Percentiles rank a stretch among this genome's conserved stretches.
Conservation (phyloP, 2,888 invertebrate genomes). For the Yponomeuta evonymella region DNA sequence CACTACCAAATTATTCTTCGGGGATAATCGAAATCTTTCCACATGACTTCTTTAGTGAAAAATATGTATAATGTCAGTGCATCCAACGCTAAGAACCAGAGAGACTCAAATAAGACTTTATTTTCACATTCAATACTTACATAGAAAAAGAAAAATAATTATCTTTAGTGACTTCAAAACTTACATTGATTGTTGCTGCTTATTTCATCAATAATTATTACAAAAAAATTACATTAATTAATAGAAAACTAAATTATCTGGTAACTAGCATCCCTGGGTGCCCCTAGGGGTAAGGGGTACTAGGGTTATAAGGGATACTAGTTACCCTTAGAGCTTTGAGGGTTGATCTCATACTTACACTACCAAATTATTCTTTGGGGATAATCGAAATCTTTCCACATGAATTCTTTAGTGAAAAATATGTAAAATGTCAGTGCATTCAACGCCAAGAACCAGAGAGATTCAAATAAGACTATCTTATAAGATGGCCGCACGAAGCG, state of each 20-base stretch:
- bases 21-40: constrained; percentile 81
- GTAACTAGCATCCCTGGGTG: too few species aligned
- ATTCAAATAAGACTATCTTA: constrained; percentile 76
- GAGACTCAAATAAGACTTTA: constrained; percentile 72
- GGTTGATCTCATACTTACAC: constrained; percentile 28
- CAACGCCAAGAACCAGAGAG: constrained; percentile 78
- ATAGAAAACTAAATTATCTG: too few species aligned
- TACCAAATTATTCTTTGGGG: constrained; percentile 94
- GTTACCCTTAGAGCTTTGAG: too few species aligned
- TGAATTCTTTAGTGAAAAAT: constrained; percentile 86
- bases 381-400: constrained; percentile 83
- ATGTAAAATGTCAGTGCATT: constrained; percentile 84
- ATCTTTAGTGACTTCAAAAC: too few species aligned
- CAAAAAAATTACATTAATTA: too few species aligned
- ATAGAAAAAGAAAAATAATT: too few species aligned
- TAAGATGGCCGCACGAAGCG: constrained; percentile 70
- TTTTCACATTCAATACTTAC: too few species aligned
- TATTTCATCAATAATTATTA: too few species aligned
- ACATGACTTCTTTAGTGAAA: constrained; percentile 84
- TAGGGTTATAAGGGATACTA: too few species aligned
- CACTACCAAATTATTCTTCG: constrained; percentile 94
- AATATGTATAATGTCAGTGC: constrained; percentile 83
- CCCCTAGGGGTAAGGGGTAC: too few species aligned
- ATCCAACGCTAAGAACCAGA: constrained; percentile 82
- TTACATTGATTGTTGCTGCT: too few species aligned